Evolutionary conservation across 2,797 vertebrate species (phyloP).

Genomic region (Acanthornis magna): DNA sequence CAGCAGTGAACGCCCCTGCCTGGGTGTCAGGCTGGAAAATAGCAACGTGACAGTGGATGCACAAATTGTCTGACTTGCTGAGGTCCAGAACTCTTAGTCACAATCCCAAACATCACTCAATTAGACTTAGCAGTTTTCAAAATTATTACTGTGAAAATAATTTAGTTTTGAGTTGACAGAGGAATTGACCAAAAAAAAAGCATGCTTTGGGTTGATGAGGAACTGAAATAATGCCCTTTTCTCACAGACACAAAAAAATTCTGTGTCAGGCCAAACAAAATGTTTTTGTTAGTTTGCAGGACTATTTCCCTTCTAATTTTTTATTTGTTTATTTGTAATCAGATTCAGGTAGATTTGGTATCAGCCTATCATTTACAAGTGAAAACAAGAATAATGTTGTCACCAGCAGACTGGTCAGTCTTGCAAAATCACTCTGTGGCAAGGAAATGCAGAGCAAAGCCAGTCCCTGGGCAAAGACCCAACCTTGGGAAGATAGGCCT

Average conservation of each 20-base stretch:
- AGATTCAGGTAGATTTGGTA: slow-evolving; percentile 43
- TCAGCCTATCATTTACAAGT: neutral
- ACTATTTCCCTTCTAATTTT: neutral
- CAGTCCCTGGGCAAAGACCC: slow-evolving; percentile 11
- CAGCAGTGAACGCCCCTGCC: neutral
- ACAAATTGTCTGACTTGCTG: neutral
- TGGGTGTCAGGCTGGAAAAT: neutral
- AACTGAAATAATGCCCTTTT: slow-evolving; percentile 8
- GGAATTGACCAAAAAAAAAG: neutral
- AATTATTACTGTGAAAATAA: neutral
- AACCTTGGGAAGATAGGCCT: neutral
- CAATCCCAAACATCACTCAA: neutral
- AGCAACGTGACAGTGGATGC: neutral
- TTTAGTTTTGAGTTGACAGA: neutral
- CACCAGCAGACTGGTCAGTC: neutral
- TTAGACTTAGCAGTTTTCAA: neutral
- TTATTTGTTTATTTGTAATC: slow-evolving; percentile 19
- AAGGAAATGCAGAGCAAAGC: slow-evolving; percentile 22
- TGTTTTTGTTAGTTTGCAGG: neutral
- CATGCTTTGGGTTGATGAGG: neutral
- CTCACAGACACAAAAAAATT: neutral
- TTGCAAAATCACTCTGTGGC: slow-evolving; percentile 10
- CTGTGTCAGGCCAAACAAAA: slow-evolving; percentile 15
- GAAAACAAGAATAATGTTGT: neutral
- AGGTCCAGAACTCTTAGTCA: neutral